Evolutionary conservation across 2,888 invertebrate species (phyloP), one percentile per base, ranked within the genome.

Genomic region (Dolichopus griseipennis): DNA sequence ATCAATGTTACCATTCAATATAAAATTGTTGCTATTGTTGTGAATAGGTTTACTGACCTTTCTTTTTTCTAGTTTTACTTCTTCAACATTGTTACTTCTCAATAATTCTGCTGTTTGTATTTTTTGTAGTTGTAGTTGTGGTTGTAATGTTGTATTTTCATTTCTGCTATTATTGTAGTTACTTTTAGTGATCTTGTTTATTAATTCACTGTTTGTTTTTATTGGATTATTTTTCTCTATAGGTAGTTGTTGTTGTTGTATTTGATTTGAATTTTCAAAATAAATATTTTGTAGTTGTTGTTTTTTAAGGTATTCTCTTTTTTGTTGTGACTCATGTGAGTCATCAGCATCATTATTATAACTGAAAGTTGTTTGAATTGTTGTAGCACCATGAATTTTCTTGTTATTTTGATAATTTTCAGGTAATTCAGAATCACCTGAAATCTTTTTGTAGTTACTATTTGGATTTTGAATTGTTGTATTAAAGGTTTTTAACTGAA

Each of bases 1-100:
- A 65, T 67, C 61, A 64, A 66, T 65, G 66, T 68, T 68, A 70
- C 41, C 65, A 67, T 66, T 65, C 65, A 64, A 66, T 33, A 62
- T 64, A 9, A 65, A 21, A 4, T 37, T 65, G 18, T 67, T 65
- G 34, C 64, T 52, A 37, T 66, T 21, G 41, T 68, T 69, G 21
- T 2, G 9, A 62, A 22, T 64, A 64, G 37, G 64, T 64, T 64
- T 64, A 64, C 64, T 64, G 64, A 64, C 64, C 64, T 64, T 64
- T 64, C 33, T 37, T 64, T 18, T 10, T 34, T 64, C n/a, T 64
- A 4, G 20, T 52, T 52, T 52, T 52, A n/a, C 6, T 52, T 52
- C 52, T 52, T 52, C 52, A 52, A 2, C 6, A 12, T 52, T 41
- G 41, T 41, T 18, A 18, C n/a, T 52, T 12, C 6, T 52, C 9